Conservation (phyloP, 2,797 vertebrate genomes). For the Kryptopterus vitreolus region DNA sequence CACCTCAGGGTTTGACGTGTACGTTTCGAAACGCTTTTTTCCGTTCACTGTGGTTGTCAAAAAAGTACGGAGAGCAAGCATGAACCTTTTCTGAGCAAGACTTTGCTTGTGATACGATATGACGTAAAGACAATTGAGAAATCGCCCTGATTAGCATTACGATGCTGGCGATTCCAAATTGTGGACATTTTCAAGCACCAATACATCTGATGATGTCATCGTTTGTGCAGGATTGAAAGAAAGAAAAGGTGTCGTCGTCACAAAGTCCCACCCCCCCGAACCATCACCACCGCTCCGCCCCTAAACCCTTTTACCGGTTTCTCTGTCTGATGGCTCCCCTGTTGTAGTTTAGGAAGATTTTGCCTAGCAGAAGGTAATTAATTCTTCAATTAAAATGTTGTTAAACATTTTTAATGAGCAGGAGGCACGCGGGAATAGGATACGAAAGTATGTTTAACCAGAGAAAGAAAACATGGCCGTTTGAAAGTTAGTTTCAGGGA, state of each 20-base stretch:
- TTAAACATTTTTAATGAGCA: conserved; percentile 88
- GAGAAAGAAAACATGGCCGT: conserved; percentile 73
- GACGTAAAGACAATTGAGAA: not conserved
- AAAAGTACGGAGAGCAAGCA: not conserved
- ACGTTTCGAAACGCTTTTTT: not conserved
- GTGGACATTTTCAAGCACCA: not conserved
- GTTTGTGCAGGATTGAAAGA: conserved; percentile 48
- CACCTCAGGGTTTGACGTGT: not conserved
- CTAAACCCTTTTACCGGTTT: conserved; percentile 47
- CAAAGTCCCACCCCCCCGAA: too few species aligned
- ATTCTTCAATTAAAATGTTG: conserved; percentile 89
- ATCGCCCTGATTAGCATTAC: not conserved
- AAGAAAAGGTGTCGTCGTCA: conserved; percentile 34
- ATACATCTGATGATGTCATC: conserved; percentile 65
- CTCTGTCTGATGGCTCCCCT: conserved; percentile 74
- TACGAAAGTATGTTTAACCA: conserved; percentile 80
- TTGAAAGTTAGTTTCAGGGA: conserved; percentile 73
- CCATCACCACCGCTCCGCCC: conserved; percentile 26
- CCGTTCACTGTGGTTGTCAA: not conserved
- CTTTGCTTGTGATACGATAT: too few species aligned
- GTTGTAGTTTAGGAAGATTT: conserved; percentile 81
- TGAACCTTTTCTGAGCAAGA: not conserved
- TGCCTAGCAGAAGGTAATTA: conserved; percentile 83
- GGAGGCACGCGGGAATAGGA: conserved; percentile 76
- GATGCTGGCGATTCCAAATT: not conserved